Evolutionary conservation across 2,888 invertebrate species (phyloP), one percentile per base, ranked within the genome.

Genomic region (Tinea trinotella): DNA sequence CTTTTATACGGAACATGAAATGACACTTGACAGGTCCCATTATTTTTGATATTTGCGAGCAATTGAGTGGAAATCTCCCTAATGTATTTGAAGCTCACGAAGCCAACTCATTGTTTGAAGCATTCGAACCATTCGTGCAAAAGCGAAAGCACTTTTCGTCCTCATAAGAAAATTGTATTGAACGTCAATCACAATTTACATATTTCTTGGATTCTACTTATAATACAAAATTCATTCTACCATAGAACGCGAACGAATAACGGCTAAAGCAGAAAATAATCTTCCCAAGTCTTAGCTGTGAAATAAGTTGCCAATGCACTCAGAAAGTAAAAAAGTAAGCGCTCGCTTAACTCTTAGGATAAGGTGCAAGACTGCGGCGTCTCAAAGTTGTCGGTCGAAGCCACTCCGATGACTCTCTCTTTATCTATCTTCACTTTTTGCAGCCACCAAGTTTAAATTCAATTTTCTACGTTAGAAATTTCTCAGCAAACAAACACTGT

Each of bases 11-110:
- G 19, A 40, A 55, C 53, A 50, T 44, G 59, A 61, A 61, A 57
- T 66, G 68, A 66, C 67, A 65, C 58, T 63, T 68, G 70, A 70
- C 71, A 66, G 67, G 58, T 56, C 59, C 60, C 64, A 67, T 70
- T 66, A 65, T 64, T 66, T 64, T 36, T 55, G 34, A 34, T 50
- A 66, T 68, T 66, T 63, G 62, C 61, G 59, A 58, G 64, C 65
- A 66, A 71, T 73, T 67, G 69, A 66, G 60, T 64, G 68, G 67
- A 59, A 59, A 55, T 57, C 55, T 57, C 55, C 54, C 40, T 56
- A 60, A 60, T 57, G 59, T 58, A 55, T 40, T 50, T 50, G 10
- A 50, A 24, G 50, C 50, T 50, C 24, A 24, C 50, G 50, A 24
- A 24, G 50, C 50, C 22, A 13, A 22, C 50, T 50, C 50, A 50